phyloP scores from a whole-genome alignment of 2,113 vertebrate species.

The Polyodon spathula region DNA sequence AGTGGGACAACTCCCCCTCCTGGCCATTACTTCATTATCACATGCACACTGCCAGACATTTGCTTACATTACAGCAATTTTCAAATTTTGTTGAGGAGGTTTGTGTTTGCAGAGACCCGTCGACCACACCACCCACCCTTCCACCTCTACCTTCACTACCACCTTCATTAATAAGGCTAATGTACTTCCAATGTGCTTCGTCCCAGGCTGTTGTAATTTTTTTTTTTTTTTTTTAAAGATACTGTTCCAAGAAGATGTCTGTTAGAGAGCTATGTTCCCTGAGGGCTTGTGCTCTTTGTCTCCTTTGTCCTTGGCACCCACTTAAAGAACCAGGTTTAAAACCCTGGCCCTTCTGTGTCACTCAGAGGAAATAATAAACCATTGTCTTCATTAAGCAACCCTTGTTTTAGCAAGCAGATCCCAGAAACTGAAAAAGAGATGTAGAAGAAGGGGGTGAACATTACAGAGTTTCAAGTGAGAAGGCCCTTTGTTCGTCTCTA shows the following conservation, averaged over 20 bases:
- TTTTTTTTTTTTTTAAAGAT: conserved; percentile 27
- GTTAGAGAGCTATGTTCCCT: conserved; percentile 18
- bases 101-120: too few relatives aligned
- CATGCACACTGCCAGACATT: too few relatives aligned
- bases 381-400: conserved; percentile 77
- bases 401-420: conserved; percentile 74
- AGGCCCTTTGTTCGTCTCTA: conserved; percentile 59
- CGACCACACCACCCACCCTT: too few relatives aligned
- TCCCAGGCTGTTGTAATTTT: conserved; percentile 30
- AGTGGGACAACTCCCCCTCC: too few relatives aligned
- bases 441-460: conserved; percentile 43
- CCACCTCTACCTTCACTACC: too few relatives aligned
- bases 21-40: too few relatives aligned
- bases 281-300: conserved; percentile 25
- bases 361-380: conserved; percentile 71
- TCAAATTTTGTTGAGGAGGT: too few relatives aligned
- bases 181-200: too few relatives aligned
- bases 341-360: conserved; percentile 63
- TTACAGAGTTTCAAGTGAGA: conserved; percentile 68
- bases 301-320: conserved; percentile 67
- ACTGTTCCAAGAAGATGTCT: conserved; percentile 22
- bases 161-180: too few relatives aligned
- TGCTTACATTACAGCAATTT: too few relatives aligned
- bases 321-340: conserved; percentile 61
- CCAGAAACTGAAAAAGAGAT: conserved; percentile 48